Conservation (phyloP, 2,113 vertebrate species). For the Cyanoramphus novaezelandiae region DNA sequence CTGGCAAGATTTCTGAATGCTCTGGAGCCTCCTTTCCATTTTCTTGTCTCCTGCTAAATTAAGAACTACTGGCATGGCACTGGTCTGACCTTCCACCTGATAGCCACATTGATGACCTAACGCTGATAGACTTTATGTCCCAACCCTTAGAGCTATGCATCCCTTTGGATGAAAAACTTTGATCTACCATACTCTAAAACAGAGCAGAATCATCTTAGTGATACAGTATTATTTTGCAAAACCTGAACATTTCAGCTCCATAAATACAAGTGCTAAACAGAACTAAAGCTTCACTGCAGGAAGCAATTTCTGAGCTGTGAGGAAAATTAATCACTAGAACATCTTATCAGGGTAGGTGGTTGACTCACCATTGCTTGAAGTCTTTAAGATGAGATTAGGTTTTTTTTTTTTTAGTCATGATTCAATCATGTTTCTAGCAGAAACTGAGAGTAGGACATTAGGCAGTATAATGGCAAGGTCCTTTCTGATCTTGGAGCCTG, state of each 20-base stretch:
- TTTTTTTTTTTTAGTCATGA: conserved; percentile 4
- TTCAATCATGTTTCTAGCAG: conserved; percentile 43
- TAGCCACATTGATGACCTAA: neutral
- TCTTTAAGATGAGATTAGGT: conserved; percentile 59
- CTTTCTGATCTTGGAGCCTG: conserved; percentile 8
- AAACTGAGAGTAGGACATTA: neutral
- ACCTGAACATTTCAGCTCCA: neutral
- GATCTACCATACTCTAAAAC: neutral
- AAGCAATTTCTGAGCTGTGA: conserved; percentile 56
- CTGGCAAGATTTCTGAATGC: neutral
- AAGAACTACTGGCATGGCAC: neutral
- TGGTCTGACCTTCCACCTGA: neutral
- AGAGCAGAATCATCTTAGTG: neutral
- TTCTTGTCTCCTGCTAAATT: neutral
- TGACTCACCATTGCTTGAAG: conserved; percentile 59
- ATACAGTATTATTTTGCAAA: conserved; percentile 7
- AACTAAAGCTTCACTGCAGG: conserved; percentile 52
- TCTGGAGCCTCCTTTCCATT: neutral
- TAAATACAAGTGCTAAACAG: conserved; percentile 43
- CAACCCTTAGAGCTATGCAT: neutral
- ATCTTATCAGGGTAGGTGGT: conserved; percentile 65
- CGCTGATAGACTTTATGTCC: neutral
- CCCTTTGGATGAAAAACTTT: neutral
- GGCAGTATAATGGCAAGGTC: neutral
- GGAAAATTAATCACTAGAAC: conserved; percentile 61